Conservation (phyloP, 92 coral and sea anemone species). For the Palythoa grandiflora region DNA sequence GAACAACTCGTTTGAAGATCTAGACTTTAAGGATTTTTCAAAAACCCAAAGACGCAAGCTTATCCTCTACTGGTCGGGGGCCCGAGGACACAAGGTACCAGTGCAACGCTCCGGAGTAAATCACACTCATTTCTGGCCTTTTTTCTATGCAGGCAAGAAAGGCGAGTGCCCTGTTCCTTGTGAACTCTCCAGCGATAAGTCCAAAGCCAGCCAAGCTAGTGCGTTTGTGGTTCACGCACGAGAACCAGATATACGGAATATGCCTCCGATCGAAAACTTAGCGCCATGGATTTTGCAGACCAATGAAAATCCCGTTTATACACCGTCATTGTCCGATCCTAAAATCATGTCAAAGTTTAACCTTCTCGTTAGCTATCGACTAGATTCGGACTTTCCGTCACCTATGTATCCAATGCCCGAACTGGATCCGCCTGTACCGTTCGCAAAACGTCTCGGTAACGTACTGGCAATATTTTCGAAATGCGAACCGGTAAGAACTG, state of each 20-base stretch:
- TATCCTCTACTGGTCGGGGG: constrained; percentile 92
- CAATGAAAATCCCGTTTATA: constrained; percentile 93
- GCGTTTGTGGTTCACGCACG: constrained; percentile 96
- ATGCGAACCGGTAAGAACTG: constrained; percentile 94
- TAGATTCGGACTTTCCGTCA: constrained; percentile 97
- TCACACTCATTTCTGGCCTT: constrained; percentile 96
- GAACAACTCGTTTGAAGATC: constrained; percentile 28
- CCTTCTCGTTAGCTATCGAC: constrained; percentile 79
- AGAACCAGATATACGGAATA: constrained; percentile 83
- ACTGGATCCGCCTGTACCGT: constrained; percentile 81
- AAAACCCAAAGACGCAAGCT: constrained; percentile 62
- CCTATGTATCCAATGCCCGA: constrained; percentile 90
- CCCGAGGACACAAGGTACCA: constrained; percentile 81
- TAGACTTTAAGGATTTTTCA: constrained; percentile 25
- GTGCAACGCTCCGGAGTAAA: constrained; percentile 82
- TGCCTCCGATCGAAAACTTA: constrained; percentile 90
- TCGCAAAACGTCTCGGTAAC: constrained; percentile 75
- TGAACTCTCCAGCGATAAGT: constrained; percentile 82
- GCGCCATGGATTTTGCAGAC: constrained; percentile 97
- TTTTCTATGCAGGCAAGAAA: constrained; percentile 91
- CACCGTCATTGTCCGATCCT: constrained; percentile 76
- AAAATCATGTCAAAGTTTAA: constrained; percentile 88
- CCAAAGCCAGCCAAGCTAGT: constrained; percentile 84
- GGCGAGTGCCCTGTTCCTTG: constrained; percentile 92
- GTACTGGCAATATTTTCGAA: constrained; percentile 85